Conservation (phyloP, 2,797 vertebrate genomes). For the Lagodon rhomboides region DNA sequence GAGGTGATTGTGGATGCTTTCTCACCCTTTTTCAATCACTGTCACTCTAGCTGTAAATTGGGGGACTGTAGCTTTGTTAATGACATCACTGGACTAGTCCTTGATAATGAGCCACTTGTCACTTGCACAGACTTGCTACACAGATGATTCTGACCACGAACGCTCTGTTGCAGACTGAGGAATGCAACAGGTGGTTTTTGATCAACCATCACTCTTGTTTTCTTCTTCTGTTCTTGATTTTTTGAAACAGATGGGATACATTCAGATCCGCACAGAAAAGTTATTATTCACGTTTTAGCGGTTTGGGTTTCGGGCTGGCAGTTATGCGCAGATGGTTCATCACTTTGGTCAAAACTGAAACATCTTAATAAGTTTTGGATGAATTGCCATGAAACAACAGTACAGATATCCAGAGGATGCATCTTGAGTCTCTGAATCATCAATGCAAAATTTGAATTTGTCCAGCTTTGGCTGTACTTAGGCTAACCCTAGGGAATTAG, state of each 20-base stretch:
- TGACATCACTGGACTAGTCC: constrained; percentile 33
- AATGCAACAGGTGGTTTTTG: constrained; percentile 7
- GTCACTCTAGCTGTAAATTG: constrained; percentile 45
- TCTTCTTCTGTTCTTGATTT: neutral
- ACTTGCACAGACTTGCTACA: constrained; percentile 33
- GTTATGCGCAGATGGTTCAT: neutral
- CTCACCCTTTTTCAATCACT: constrained; percentile 48
- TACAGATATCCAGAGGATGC: neutral
- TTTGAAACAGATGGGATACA: neutral
- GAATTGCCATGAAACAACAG: neutral
- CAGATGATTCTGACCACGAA: constrained; percentile 3
- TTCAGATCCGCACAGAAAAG: neutral
- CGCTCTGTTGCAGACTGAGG: constrained; percentile 10
- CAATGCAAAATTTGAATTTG: neutral
- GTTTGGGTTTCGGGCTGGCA: neutral
- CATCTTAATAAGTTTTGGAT: neutral
- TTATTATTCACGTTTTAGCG: neutral
- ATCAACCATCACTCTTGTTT: neutral
- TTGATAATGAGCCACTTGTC: constrained; percentile 42
- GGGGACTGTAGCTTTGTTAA: constrained; percentile 18
- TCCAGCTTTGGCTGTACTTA: neutral
- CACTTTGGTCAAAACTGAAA: neutral
- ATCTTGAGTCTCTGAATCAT: neutral
- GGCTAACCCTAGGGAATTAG: neutral
- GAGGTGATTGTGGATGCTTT: constrained; percentile 24